A percentile compares a stretch with the other conserved stretches of the same genome.
Evolutionary conservation across 2,888 invertebrate species (phyloP).

Genomic region (Euzetes globulus): DNA sequence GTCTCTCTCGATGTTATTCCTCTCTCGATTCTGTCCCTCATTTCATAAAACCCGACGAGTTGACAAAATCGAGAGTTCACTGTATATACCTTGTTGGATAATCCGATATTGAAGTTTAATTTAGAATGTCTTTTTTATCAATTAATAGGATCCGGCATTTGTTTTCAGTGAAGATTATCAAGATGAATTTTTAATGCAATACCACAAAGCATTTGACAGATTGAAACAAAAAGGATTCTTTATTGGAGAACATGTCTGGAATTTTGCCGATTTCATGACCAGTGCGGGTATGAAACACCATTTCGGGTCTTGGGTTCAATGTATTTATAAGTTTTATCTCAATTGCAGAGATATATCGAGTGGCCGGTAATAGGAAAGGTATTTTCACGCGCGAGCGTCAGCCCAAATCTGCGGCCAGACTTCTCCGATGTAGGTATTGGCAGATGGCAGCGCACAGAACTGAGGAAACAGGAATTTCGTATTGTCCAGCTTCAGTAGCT

Average conservation of each 20-base stretch:
- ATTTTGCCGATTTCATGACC: constrained; percentile 97
- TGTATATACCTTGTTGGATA: no score
- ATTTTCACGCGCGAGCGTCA: constrained; percentile 68
- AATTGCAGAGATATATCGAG: constrained; percentile 54
- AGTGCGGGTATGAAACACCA: constrained; percentile 55
- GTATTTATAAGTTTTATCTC: not conserved
- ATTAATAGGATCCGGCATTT: constrained; percentile 52
- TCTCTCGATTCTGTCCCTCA: no score
- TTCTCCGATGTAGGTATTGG: constrained; percentile 66
- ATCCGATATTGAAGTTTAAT: no score
- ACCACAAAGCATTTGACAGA: constrained; percentile 86
- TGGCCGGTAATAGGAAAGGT: constrained; percentile 80
- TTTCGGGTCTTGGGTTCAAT: not conserved
- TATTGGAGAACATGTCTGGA: constrained; percentile 96
- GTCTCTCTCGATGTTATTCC: not conserved
- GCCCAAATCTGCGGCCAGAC: constrained; percentile 79
- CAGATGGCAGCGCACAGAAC: constrained; percentile 37
- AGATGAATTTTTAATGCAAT: constrained; percentile 66
- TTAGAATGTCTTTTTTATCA: constrained; percentile 35
- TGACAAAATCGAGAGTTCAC: no score
- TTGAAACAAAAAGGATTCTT: constrained; percentile 54
- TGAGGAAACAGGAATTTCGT: not conserved
- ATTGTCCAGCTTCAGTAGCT: not conserved
- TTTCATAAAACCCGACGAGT: no score
- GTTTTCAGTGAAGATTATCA: constrained; percentile 97